Evolutionary conservation across 1,140 invertebrate species (phyloP).

Genomic region (Brachionus calyciflorus): DNA sequence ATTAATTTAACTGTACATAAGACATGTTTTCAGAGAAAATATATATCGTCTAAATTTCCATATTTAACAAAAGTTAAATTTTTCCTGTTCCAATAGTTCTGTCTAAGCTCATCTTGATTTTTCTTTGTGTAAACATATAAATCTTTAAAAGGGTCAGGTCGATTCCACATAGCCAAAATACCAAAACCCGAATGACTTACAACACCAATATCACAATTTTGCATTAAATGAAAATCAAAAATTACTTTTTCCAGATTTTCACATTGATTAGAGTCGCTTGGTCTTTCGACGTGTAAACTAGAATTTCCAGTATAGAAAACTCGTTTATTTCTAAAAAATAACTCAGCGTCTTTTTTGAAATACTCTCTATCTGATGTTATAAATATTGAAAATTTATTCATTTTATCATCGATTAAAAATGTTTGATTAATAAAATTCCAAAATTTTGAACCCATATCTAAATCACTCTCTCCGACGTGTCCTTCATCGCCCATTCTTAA

Average conservation of each 20-base stretch:
- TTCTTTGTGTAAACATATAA: conserved; percentile 34
- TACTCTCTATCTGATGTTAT: background rate
- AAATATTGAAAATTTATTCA: conserved; percentile 16
- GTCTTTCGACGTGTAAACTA: conserved; percentile 12
- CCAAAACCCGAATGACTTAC: conserved; percentile 36
- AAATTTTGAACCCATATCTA: background rate
- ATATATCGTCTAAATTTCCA: conserved; percentile 1
- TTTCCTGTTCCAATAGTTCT: conserved; percentile 8
- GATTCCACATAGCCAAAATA: conserved; percentile 12
- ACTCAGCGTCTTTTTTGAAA: background rate
- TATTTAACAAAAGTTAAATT: conserved; percentile 6
- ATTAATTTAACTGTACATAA: background rate
- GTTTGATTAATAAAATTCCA: conserved; percentile 15
- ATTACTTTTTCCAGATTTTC: conserved; percentile 8
- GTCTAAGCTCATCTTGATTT: background rate
- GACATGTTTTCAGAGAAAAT: background rate
- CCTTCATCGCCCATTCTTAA: background rate
- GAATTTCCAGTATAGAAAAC: background rate
- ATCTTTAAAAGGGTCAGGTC: conserved; percentile 18
- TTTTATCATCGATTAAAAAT: background rate
- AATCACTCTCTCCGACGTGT: background rate
- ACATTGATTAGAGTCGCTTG: background rate
- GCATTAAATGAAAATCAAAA: conserved; percentile 38
- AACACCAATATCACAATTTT: conserved; percentile 36
- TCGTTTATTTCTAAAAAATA: background rate